Percentiles rank a stretch among this genome's conserved stretches.
Conservation (phyloP, 2,113 vertebrate species). For the Galemys pyrenaicus region DNA sequence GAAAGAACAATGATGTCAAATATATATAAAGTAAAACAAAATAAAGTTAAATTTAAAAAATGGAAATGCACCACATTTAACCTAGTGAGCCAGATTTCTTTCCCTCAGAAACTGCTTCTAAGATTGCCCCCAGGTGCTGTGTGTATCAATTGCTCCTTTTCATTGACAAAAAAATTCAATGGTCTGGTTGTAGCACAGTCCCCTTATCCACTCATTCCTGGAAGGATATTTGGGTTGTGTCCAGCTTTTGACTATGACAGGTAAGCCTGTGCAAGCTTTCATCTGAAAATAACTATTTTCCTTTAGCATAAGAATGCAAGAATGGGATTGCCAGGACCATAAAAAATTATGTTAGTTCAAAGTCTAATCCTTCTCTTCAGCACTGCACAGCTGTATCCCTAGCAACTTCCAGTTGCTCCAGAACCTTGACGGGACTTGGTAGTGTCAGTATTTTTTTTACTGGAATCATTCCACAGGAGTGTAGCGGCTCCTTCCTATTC, state of each 20-base stretch:
- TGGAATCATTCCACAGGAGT: neutral
- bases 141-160: neutral
- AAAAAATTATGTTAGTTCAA: neutral
- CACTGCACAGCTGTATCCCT: no score
- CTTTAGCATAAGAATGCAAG: neutral
- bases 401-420: neutral
- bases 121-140: no score
- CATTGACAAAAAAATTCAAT: neutral
- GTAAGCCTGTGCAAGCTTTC: neutral
- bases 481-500: neutral
- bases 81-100: neutral
- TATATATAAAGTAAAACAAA: no score
- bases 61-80: no score
- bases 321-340: no score
- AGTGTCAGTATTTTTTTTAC: no score
- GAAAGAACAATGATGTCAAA: no score
- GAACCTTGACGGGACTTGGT: neutral
- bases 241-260: neutral
- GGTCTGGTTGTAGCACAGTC: neutral
- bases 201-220: rapidly evolving
- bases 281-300: neutral
- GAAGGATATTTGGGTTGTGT: neutral
- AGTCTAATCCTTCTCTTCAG: neutral
- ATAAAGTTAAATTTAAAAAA: no score
- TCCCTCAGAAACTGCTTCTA: neutral